These are phyloP conservation scores for Ostrea edulis DNA, from an alignment of 1,140 invertebrate species.

Conservation along the genomic window DNA sequence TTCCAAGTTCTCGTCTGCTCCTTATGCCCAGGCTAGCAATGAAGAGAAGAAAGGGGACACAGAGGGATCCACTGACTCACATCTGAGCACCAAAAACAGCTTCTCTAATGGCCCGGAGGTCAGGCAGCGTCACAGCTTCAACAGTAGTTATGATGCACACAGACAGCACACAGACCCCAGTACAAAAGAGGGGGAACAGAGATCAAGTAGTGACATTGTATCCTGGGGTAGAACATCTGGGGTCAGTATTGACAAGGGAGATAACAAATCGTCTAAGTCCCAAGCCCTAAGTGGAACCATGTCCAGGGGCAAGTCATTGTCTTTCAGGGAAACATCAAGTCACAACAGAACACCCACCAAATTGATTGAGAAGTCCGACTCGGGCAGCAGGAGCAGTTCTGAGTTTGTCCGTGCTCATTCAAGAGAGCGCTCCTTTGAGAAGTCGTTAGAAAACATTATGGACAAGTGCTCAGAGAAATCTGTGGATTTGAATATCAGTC, in stretches of 20 bases:
- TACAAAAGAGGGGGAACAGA: neutral
- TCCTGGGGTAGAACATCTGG: slow-evolving; percentile 15
- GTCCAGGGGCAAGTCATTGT: slow-evolving; percentile 20
- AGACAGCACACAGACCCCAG: neutral
- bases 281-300: neutral
- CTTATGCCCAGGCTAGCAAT: neutral
- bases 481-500: slow-evolving; percentile 66
- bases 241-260: slow-evolving; percentile 28
- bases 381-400: slow-evolving; percentile 49
- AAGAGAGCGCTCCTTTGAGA: slow-evolving; percentile 69
- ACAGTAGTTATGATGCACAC: neutral
- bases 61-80: neutral
- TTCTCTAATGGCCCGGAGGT: neutral
- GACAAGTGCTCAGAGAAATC: slow-evolving; percentile 74
- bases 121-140: neutral
- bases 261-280: slow-evolving; percentile 9
- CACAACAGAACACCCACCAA: slow-evolving; percentile 12
- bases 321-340: neutral
- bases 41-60: neutral
- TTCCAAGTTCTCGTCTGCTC: neutral
- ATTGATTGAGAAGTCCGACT: slow-evolving; percentile 43
- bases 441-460: slow-evolving; percentile 71
- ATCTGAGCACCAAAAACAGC: neutral
- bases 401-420: slow-evolving; percentile 50
- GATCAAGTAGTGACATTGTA: neutral